Conservation (phyloP, 2,888 invertebrate species). For the Erebia palarica region DNA sequence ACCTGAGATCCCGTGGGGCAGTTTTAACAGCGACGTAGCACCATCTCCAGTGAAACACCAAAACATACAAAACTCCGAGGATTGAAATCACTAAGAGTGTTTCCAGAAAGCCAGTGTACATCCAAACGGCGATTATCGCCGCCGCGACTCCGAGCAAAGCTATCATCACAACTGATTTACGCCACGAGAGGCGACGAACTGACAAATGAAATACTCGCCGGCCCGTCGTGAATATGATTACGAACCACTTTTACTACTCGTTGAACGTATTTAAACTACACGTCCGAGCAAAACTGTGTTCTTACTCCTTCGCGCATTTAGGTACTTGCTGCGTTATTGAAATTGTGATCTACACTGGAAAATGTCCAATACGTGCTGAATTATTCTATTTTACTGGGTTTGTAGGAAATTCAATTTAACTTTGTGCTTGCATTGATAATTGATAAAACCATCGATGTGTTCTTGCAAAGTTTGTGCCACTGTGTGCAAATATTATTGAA, state of each 20-base stretch:
- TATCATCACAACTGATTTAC: constrained; percentile 71
- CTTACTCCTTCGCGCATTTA: neutral
- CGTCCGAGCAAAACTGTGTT: neutral
- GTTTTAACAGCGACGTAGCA: constrained; percentile 89
- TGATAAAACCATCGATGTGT: too few species aligned
- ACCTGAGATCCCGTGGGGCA: constrained; percentile 88
- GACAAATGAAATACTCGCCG: constrained; percentile 45
- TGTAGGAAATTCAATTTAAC: too few species aligned
- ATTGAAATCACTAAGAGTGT: constrained; percentile 84
- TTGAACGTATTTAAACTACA: neutral
- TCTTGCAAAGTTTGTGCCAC: too few species aligned
- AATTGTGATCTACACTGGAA: neutral
- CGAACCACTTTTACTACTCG: constrained; percentile 37
- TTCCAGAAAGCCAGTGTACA: constrained; percentile 84
- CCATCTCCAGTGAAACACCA: constrained; percentile 88
- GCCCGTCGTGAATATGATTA: constrained; percentile 43
- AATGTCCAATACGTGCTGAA: neutral
- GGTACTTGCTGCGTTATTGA: neutral
- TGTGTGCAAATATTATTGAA: too few species aligned
- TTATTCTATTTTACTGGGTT: neutral
- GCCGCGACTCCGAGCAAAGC: constrained; percentile 65
- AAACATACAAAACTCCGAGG: constrained; percentile 83
- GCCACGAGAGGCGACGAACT: constrained; percentile 77
- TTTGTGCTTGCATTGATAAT: too few species aligned
- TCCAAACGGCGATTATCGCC: constrained; percentile 72